Evolutionary conservation across 2,888 invertebrate species (phyloP), one percentile per base, ranked within the genome.

Genomic region (Platynereis dumerilii): DNA sequence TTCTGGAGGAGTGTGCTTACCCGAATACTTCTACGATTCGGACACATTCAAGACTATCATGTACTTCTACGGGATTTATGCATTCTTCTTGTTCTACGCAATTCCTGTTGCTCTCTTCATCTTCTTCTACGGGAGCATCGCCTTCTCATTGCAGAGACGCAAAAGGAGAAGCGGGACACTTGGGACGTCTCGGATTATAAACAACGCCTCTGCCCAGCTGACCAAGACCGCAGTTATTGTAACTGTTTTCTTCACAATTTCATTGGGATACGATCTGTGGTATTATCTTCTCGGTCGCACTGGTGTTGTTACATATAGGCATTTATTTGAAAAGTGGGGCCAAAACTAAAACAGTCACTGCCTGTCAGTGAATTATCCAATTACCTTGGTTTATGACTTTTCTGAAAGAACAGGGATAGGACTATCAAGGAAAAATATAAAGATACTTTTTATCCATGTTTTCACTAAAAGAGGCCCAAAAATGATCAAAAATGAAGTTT

Each of bases 141-240:
- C 22, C 48, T 3, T 22, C n/a, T 10, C 5, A n/a, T n/a, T 48
- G 7, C 22, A 48, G 3, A 5, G 48, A 22, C 48, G 48, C n/a
- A 48, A 48, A 22, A 22, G 48, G 7, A n/a, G 17, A 10, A 22
- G 22, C 7, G 10, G 22, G 3, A 48, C n/a, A 5, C 48, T 48
- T 7, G 48, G 48, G 17, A 48, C 5, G 10, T 48, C 48, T 5
- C n/a, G 22, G 5, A 48, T 48, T 22, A n/a, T 48, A 12, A 22
- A 48, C n/a, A 48, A 48, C 17, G 48, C 48, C 3, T 10, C 48
- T 7, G 7, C 48, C 3, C 48, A 48, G 48, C 22, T 48, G 48
- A 48, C 48, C 5, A 48, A 48, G 17, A 48, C 48, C 17, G 48
- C 48, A 10, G 20, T 48, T n/a, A 48, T 48, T 48, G 48, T 48